Evolutionary conservation across 2,113 vertebrate genomes (phyloP).

Genomic region (Archilochus colubris): DNA sequence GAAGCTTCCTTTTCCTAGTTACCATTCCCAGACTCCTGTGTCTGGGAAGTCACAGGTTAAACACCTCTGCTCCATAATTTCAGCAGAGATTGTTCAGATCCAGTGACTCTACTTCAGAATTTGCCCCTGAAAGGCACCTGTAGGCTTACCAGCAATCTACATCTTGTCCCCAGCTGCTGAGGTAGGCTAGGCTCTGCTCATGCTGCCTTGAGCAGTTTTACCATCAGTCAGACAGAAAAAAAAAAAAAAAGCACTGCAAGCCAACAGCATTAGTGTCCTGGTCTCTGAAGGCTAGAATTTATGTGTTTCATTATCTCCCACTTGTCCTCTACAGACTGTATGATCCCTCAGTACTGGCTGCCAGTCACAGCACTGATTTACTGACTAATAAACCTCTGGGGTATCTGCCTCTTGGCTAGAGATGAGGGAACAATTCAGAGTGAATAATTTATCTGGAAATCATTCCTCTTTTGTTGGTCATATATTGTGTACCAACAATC

Average conservation of each 20-base stretch:
- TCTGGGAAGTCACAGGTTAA: neutral
- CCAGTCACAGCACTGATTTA: neutral
- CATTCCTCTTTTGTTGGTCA: neutral
- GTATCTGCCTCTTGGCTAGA: conserved; percentile 8
- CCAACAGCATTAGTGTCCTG: neutral
- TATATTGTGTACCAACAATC: neutral
- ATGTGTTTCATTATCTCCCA: conserved; percentile 8
- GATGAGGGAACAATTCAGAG: neutral
- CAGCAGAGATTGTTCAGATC: neutral
- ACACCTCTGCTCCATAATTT: neutral
- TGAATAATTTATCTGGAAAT: neutral
- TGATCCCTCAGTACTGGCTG: neutral
- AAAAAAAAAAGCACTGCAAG: neutral
- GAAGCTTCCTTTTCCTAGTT: neutral
- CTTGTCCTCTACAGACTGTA: neutral
- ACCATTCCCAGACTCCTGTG: neutral
- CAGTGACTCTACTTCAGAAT: neutral
- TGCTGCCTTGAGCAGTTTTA: neutral
- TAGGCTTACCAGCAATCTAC: neutral
- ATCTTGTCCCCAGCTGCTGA: neutral
- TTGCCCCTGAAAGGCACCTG: neutral
- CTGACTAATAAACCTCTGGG: neutral
- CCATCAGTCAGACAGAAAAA: neutral
- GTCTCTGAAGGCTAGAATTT: neutral
- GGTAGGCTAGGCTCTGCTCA: neutral